These are phyloP conservation scores for Rhabdomys dilectus DNA, from an alignment of 2,113 vertebrate genomes.

Conservation along the genomic window DNA sequence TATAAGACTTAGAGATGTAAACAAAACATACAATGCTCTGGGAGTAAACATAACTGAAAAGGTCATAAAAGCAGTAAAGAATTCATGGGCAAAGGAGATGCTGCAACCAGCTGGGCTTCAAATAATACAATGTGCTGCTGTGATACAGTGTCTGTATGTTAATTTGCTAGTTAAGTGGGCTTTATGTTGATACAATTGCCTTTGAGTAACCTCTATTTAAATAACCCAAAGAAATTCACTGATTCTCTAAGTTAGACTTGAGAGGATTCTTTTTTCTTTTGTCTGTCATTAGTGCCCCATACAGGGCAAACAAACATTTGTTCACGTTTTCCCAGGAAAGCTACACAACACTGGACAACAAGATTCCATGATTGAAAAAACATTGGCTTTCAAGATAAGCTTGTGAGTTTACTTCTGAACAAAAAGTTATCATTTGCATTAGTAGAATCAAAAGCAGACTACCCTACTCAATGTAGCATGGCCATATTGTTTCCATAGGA, in stretches of 20 bases:
- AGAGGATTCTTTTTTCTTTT: background rate
- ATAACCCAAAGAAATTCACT: background rate
- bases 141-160: background rate
- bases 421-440: background rate
- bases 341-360: background rate
- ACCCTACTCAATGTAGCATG: fast-evolving
- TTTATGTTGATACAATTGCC: background rate
- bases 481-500: background rate
- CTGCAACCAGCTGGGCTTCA: fast-evolving
- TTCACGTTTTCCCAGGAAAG: background rate
- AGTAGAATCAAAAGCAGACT: background rate
- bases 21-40: background rate
- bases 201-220: background rate
- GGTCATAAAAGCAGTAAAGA: background rate
- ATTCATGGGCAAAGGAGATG: background rate
- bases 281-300: background rate
- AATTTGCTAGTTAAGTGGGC: fast-evolving
- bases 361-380: background rate
- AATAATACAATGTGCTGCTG: background rate
- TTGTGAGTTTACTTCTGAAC: background rate
- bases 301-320: background rate
- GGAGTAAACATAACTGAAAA: background rate
- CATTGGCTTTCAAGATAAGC: background rate
- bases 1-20: background rate
- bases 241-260: background rate